Conservation (phyloP, 2,888 invertebrate species). For the Bruchidius siliquastri region DNA sequence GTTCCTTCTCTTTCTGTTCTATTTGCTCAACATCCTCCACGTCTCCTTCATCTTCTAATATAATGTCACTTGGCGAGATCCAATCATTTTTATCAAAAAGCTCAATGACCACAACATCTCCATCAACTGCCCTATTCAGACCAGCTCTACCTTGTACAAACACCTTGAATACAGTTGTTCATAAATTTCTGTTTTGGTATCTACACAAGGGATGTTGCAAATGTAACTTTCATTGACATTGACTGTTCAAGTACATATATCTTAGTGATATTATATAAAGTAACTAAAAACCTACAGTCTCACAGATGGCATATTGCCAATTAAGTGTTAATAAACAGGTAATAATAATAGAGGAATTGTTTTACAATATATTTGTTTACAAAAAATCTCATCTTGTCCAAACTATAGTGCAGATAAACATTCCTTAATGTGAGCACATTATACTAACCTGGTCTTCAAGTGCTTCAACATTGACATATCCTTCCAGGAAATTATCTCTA, state of each 20-base stretch:
- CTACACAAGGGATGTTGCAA: too few species aligned
- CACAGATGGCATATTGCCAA: too few species aligned
- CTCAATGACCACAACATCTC: constrained; percentile 88
- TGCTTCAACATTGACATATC: constrained; percentile 74
- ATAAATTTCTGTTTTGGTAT: too few species aligned
- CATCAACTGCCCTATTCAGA: constrained; percentile 91
- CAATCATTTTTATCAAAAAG: constrained; percentile 84
- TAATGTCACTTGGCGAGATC: constrained; percentile 83
- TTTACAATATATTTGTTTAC: too few species aligned
- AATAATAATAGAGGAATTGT: too few species aligned
- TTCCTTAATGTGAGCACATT: too few species aligned
- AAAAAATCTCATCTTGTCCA: constrained; percentile 22
- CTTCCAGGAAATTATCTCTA: constrained; percentile 92
- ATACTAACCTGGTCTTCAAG: constrained; percentile 69
- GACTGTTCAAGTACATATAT: too few species aligned
- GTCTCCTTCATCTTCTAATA: constrained; percentile 70
- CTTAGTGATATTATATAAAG: too few species aligned
- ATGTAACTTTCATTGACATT: too few species aligned
- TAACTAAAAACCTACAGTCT: too few species aligned
- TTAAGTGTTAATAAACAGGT: too few species aligned
- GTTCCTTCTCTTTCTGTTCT: constrained; percentile 53
- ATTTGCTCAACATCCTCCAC: constrained; percentile 58
- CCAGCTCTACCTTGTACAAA: constrained; percentile 79
- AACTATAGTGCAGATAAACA: too few species aligned
- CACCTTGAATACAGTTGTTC: constrained; percentile 50